These are phyloP conservation scores for Mimas tiliae DNA, from an alignment of 2,888 invertebrate species.

Conservation along the genomic window DNA sequence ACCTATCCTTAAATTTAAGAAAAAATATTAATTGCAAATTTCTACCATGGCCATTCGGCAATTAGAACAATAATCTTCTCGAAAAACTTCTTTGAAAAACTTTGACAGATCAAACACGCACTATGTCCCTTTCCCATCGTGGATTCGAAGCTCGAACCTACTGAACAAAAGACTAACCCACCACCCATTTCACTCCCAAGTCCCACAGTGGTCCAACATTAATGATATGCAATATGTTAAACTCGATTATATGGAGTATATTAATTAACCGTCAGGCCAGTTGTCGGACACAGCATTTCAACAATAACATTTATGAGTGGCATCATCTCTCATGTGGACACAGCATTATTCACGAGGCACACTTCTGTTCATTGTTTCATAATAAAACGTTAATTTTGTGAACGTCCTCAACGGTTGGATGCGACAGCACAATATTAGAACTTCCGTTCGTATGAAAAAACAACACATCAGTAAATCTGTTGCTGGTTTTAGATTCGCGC, in stretches of 20 bases:
- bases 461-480: constrained; percentile 37
- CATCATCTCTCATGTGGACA: constrained; percentile 62
- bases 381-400: constrained; percentile 83
- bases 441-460: constrained; percentile 65
- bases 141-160: background rate
- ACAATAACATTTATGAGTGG: constrained; percentile 26
- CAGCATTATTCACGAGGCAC: constrained; percentile 69
- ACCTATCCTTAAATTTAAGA: no score
- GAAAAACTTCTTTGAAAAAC: no score
- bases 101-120: no score
- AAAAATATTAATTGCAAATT: no score
- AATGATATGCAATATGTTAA: constrained; percentile 31
- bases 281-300: constrained; percentile 26
- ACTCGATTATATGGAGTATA: constrained; percentile 24
- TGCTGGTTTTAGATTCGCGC: constrained; percentile 25
- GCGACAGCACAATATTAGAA: constrained; percentile 74
- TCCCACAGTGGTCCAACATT: background rate
- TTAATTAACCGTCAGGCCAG: constrained; percentile 13
- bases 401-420: constrained; percentile 70
- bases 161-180: background rate
- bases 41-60: no score
- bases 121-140: no score
- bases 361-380: constrained; percentile 81
- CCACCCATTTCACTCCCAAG: background rate
- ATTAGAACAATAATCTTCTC: no score